These are phyloP conservation scores for Acheta domesticus DNA, from an alignment of 2,888 invertebrate species.

Conservation along the genomic window DNA sequence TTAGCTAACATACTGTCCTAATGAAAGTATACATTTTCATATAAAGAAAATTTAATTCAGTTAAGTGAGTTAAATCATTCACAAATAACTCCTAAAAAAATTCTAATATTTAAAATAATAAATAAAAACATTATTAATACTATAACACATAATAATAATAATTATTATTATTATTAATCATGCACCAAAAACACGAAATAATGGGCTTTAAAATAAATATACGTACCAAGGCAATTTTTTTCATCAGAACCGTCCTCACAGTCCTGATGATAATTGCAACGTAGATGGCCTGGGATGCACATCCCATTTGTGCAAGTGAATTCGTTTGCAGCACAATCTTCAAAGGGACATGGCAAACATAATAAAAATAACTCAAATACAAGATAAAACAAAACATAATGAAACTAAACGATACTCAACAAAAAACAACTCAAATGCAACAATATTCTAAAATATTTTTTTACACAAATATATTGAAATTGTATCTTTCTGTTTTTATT, in stretches of 20 bases:
- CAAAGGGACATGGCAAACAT: not conserved
- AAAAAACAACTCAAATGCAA: not conserved
- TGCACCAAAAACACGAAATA: too few relatives aligned
- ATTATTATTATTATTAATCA: too few relatives aligned
- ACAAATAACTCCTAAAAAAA: too few relatives aligned
- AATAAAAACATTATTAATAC: too few relatives aligned
- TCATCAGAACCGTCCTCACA: conserved; percentile 52
- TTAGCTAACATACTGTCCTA: too few relatives aligned
- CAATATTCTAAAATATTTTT: too few relatives aligned
- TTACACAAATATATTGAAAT: too few relatives aligned
- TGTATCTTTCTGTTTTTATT: too few relatives aligned
- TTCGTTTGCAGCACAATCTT: conserved; percentile 41
- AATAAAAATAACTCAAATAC: not conserved
- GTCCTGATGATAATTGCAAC: conserved; percentile 50
- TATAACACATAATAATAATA: too few relatives aligned
- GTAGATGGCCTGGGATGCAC: conserved; percentile 49
- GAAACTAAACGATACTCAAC: not conserved
- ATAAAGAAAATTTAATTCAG: not conserved
- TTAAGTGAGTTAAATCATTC: not conserved
- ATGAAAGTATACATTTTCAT: too few relatives aligned
- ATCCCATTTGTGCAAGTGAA: conserved; percentile 55
- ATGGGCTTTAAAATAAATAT: not conserved
- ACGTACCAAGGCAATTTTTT: conserved; percentile 30
- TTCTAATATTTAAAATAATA: too few relatives aligned
- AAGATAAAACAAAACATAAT: not conserved